These are phyloP conservation scores for Pachypanchax playfairii DNA, from an alignment of 2,113 vertebrate genomes.

Conservation along the genomic window DNA sequence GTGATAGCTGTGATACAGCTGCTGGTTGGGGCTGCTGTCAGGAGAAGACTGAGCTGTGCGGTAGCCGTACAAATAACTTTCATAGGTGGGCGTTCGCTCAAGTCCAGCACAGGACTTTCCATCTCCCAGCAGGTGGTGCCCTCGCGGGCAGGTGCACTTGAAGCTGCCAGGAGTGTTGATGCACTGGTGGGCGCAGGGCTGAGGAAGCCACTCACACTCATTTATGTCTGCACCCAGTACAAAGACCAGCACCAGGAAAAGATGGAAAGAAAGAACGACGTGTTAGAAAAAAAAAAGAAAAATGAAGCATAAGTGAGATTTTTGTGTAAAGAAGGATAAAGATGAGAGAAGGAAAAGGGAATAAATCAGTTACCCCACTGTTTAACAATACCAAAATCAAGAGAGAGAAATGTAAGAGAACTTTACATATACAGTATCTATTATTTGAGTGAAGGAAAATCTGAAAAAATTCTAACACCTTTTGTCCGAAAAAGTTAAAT, in stretches of 20 bases:
- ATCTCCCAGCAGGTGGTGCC: constrained; percentile 92
- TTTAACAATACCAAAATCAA: constrained; percentile 56
- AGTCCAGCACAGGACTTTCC: constrained; percentile 96
- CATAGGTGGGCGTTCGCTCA: constrained; percentile 88
- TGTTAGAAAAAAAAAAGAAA: constrained; percentile 1
- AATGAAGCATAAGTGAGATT: constrained; percentile 1
- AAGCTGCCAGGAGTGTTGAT: constrained; percentile 95
- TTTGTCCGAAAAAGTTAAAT: neutral
- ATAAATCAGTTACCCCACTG: constrained; percentile 74
- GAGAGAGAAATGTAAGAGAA: constrained; percentile 70
- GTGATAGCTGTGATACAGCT: constrained; percentile 88
- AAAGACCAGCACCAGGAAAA: constrained; percentile 73
- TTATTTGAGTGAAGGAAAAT: neutral
- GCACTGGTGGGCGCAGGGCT: constrained; percentile 92
- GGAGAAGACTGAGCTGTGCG: constrained; percentile 85
- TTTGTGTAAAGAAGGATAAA: constrained; percentile 34
- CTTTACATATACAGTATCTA: neutral
- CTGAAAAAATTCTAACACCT: neutral
- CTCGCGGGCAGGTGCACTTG: constrained; percentile 92
- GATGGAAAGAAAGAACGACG: neutral
- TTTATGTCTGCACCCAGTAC: constrained; percentile 91
- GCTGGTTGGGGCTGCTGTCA: constrained; percentile 82
- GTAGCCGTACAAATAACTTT: constrained; percentile 85
- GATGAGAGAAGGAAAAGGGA: constrained; percentile 63
- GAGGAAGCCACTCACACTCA: constrained; percentile 92